Conservation (phyloP, 2,888 invertebrate species). For the Pristionchus maxplancki region DNA sequence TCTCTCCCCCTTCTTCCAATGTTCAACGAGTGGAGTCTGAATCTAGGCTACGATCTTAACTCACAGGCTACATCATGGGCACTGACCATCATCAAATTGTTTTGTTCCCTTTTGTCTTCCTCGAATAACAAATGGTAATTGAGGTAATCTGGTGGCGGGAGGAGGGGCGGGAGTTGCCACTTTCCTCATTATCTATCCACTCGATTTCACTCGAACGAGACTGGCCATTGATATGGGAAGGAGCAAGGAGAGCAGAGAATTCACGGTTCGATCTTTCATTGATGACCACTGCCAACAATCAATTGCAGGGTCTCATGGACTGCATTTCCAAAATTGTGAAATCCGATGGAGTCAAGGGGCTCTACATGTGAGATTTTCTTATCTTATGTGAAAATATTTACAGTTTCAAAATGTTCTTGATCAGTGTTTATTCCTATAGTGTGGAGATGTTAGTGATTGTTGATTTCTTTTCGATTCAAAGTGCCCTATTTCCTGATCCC, state of each 20-base stretch:
- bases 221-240: slow-evolving; percentile 91
- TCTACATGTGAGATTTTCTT: slow-evolving; percentile 84
- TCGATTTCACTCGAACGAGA: slow-evolving; percentile 95
- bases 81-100: slow-evolving; percentile 65
- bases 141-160: slow-evolving; percentile 88
- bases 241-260: slow-evolving; percentile 79
- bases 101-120: slow-evolving; percentile 2
- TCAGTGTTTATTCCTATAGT: no score
- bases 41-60: neutral
- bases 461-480: no score
- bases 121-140: slow-evolving; percentile 22
- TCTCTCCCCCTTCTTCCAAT: neutral
- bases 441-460: no score
- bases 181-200: slow-evolving; percentile 93
- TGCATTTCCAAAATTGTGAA: slow-evolving; percentile 87
- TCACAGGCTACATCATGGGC: slow-evolving; percentile 74
- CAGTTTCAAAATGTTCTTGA: neutral
- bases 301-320: slow-evolving; percentile 85
- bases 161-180: slow-evolving; percentile 95
- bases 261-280: neutral
- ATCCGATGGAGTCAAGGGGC: slow-evolving; percentile 87
- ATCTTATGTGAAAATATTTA: neutral
- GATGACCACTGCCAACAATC: neutral
- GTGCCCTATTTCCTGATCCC: neutral
- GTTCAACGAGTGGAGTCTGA: neutral